phyloP scores from a whole-genome alignment of 2,113 vertebrate genomes.

The Phylloscopus whistleri region DNA sequence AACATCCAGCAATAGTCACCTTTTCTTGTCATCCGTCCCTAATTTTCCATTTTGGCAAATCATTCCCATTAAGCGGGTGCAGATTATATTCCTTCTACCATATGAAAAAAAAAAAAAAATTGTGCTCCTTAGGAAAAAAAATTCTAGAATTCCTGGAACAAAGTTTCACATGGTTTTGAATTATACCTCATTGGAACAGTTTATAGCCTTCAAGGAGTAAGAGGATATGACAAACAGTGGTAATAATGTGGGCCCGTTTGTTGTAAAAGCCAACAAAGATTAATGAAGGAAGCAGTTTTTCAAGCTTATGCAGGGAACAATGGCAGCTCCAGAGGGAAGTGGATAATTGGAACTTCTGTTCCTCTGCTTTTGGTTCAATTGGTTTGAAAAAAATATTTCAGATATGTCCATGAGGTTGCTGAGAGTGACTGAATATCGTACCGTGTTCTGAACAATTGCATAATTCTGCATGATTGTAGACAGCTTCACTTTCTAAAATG shows the following conservation, averaged over 20 bases:
- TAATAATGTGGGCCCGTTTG: not conserved
- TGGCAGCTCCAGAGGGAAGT: not conserved
- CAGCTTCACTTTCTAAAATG: not conserved
- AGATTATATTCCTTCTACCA: not conserved
- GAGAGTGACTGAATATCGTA: not conserved
- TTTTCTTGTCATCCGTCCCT: not conserved
- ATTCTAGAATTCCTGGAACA: not conserved
- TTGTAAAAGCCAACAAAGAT: not conserved
- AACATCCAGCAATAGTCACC: not conserved
- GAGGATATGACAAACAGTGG: not conserved
- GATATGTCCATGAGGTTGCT: not conserved
- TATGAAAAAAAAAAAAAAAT: not conserved
- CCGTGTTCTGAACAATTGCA: not conserved
- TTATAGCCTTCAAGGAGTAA: not conserved
- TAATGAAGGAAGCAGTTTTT: not conserved
- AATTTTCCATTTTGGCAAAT: not conserved
- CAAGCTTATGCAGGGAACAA: not conserved
- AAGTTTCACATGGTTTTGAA: not conserved
- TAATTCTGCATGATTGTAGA: not conserved
- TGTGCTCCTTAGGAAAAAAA: not conserved
- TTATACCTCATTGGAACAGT: not conserved
- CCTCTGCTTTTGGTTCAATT: not conserved
- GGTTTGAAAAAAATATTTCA: not conserved
- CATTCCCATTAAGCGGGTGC: accelerated
- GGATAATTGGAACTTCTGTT: not conserved